These are phyloP conservation scores for Motacilla alba DNA, from an alignment of 2,113 vertebrate species.

Conservation along the genomic window DNA sequence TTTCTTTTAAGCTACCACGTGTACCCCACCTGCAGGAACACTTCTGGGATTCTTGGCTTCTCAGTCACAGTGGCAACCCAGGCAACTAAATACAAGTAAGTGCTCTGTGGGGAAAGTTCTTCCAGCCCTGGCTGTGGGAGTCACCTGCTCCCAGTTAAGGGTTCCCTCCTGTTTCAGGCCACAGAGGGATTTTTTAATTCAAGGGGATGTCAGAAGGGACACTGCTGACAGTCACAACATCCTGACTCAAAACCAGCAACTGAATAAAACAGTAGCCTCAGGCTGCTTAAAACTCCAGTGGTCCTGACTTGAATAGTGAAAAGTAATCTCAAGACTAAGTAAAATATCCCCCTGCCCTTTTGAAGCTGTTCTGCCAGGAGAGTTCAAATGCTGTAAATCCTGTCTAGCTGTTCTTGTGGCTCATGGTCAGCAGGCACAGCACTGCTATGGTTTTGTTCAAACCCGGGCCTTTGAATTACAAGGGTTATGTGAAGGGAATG, in stretches of 20 bases:
- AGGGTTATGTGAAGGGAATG: too few relatives aligned
- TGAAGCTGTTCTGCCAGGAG: neutral
- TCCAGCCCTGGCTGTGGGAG: neutral
- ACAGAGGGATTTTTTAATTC: neutral
- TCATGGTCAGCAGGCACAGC: neutral
- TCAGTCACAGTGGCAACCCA: constrained; percentile 95
- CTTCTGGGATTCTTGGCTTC: constrained; percentile 93
- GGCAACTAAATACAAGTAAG: constrained; percentile 93
- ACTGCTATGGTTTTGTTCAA: accelerated
- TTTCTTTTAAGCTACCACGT: constrained; percentile 85
- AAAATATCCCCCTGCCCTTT: neutral
- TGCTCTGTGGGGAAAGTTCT: neutral
- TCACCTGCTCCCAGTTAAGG: neutral
- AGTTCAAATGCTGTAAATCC: neutral
- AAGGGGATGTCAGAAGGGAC: neutral
- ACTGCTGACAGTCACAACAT: neutral
- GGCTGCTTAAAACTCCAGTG: neutral
- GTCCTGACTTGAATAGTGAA: neutral
- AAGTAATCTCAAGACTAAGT: neutral
- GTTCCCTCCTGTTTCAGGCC: neutral
- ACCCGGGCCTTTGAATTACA: neutral
- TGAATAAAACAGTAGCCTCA: neutral
- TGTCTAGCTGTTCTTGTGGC: neutral
- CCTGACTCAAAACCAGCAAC: neutral
- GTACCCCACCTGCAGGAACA: constrained; percentile 93